These are phyloP conservation scores for Lepidurus apus DNA, from an alignment of 1,140 invertebrate species.

Conservation along the genomic window DNA sequence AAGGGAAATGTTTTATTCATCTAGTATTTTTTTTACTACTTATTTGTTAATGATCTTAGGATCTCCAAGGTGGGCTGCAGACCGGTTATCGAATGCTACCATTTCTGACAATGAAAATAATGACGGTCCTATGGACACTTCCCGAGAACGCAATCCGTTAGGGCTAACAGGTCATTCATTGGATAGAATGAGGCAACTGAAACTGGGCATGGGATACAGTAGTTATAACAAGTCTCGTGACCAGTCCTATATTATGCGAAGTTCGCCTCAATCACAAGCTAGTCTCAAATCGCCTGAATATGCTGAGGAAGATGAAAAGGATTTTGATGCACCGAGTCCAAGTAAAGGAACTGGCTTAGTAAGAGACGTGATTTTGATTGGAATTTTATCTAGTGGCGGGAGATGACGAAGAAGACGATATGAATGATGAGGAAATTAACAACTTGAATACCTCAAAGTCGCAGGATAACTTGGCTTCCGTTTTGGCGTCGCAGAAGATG, in stretches of 20 bases:
- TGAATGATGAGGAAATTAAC: slow-evolving; percentile 7
- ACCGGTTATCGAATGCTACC: slow-evolving; percentile 39
- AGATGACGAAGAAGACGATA: background rate
- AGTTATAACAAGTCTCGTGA: slow-evolving; percentile 3
- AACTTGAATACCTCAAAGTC: slow-evolving; percentile 23
- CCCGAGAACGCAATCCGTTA: background rate
- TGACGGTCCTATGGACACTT: background rate
- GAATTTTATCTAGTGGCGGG: slow-evolving; percentile 20
- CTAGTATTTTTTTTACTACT: background rate
- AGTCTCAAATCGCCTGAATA: slow-evolving; percentile 25
- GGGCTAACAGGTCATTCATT: background rate
- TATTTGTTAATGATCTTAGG: background rate
- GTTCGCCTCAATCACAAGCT: slow-evolving; percentile 13
- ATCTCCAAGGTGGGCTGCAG: slow-evolving; percentile 38
- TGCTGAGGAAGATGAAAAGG: slow-evolving; percentile 29
- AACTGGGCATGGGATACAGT: slow-evolving; percentile 24
- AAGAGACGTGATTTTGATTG: background rate
- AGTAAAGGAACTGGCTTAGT: background rate
- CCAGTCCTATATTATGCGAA: slow-evolving; percentile 14
- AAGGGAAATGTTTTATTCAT: background rate
- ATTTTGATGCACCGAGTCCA: slow-evolving; percentile 27
- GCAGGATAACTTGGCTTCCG: background rate
- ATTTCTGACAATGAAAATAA: slow-evolving; percentile 39
- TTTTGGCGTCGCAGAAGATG: slow-evolving; percentile 27
- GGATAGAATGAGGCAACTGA: slow-evolving; percentile 11